Base-by-base conservation (phyloP, 92 coral and sea anemone species). In the Porites divaricata region DNA sequence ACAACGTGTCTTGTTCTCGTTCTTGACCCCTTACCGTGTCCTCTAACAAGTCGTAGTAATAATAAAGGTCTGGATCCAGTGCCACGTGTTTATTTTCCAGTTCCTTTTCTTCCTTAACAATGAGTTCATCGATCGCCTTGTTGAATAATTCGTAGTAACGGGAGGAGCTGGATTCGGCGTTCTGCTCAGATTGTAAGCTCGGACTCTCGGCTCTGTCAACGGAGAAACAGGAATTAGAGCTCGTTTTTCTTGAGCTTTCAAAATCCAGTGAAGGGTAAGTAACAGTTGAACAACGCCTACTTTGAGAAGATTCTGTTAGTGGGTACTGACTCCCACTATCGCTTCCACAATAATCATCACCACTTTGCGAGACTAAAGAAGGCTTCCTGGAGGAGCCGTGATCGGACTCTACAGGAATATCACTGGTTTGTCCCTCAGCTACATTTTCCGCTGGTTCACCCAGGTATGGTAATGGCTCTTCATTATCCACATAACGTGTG, bases 131-230 rank as follows among this genome's bases (percentile, higher is more conserved):
- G 6, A 72, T 51, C 24, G 82, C 81, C 45, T 16, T 25, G 9
- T 52, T 75, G 12, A 84, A 75, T 57, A 75, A 66, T 8, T 84
- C 88, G 59, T 84, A 84, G 62, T 59, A 82, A 22, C 49, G 79
- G 0, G 71, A 71, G 4, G 72, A 59, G 17, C 73, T 62, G 1
- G 79, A 82, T 4, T 59, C 86, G 12, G 20, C 17, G 1, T 78
- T 25, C 26, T 21, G 20, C 16, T 73, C 86, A 0, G 79, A 9
- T 62, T 22, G 22, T 17, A 8, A 62, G 58, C n/a, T 49, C 10
- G 68, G 35, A 54, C 10, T 35, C 49, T 54, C 85, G 28, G 67
- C 70, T 9, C 41, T 76, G 0, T 19, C 41, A 20, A 57, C 70
- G 2, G 76, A 56, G n/a, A 67, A 80, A 26, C 67, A 50, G 69